Evolutionary conservation across 2,888 invertebrate genomes (phyloP).

Genomic region (Polyploca ridens): DNA sequence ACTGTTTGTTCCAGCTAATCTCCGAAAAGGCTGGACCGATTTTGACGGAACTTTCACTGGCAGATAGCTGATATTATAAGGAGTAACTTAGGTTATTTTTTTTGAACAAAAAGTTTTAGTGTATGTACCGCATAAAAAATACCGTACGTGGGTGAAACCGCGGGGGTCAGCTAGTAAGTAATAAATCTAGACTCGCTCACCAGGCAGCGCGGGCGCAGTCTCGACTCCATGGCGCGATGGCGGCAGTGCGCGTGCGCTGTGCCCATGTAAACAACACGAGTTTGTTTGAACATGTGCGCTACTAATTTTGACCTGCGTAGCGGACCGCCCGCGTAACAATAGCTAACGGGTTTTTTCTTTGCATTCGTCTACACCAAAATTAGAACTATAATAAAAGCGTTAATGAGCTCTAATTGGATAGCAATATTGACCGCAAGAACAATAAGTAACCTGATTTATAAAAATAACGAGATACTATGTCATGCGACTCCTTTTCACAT

Average conservation of each 20-base stretch:
- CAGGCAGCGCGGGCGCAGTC: slow-evolving; percentile 28
- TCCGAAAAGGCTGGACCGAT: too few species aligned
- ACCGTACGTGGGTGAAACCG: too few species aligned
- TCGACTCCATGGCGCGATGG: slow-evolving; percentile 30
- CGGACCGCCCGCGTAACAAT: slow-evolving; percentile 75
- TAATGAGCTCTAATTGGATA: slow-evolving; percentile 25
- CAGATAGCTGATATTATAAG: too few species aligned
- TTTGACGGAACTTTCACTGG: too few species aligned
- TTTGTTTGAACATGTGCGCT: slow-evolving; percentile 82
- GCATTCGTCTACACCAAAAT: slow-evolving; percentile 66
- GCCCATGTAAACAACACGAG: slow-evolving; percentile 73
- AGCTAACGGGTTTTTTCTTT: slow-evolving; percentile 77
- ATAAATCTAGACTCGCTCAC: slow-evolving; percentile 36
- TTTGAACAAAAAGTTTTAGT: too few species aligned
- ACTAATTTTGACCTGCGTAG: slow-evolving; percentile 78
- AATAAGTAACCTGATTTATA: slow-evolving; percentile 10
- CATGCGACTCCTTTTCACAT: slow-evolving; percentile 5
- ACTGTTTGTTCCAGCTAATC: too few species aligned
- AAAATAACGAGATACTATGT: neutral
- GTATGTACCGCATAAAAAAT: too few species aligned
- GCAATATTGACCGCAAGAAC: slow-evolving; percentile 1
- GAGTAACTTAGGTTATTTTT: too few species aligned
- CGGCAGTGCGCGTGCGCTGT: slow-evolving; percentile 40
- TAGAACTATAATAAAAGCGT: slow-evolving; percentile 40
- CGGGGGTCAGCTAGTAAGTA: too few species aligned